Evolutionary conservation across 2,797 vertebrate genomes (phyloP).

Genomic region (Urosaurus nigricauda): DNA sequence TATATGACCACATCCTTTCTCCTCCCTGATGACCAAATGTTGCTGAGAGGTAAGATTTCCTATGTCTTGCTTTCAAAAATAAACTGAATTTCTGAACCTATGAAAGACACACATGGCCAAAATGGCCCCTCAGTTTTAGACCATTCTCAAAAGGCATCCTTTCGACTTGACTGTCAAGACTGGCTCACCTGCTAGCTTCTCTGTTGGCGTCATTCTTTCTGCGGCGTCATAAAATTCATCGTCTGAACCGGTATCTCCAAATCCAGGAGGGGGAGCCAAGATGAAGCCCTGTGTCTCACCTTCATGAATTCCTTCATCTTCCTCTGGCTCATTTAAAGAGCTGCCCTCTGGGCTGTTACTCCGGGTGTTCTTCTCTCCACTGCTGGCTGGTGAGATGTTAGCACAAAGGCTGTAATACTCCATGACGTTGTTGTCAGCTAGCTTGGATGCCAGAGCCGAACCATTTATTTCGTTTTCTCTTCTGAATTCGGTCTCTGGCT

Average conservation of each 20-base stretch:
- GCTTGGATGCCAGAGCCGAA: constrained; percentile 70
- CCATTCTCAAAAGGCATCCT: too few species aligned
- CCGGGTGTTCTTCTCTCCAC: constrained; percentile 56
- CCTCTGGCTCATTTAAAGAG: constrained; percentile 35
- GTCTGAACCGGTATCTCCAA: constrained; percentile 94
- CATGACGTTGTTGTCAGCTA: constrained; percentile 80
- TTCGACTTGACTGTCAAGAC: background rate
- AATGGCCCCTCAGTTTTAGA: background rate
- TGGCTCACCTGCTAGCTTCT: constrained; percentile 71
- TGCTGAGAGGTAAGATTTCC: background rate
- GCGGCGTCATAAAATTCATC: constrained; percentile 95
- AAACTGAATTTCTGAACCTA: background rate
- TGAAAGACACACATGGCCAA: background rate
- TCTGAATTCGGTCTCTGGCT: constrained; percentile 70
- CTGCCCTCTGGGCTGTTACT: constrained; percentile 62
- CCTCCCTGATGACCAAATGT: background rate
- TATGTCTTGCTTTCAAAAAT: background rate
- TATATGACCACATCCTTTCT: background rate
- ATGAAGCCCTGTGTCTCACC: constrained; percentile 66
- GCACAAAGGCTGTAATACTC: constrained; percentile 89
- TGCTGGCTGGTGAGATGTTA: constrained; percentile 86
- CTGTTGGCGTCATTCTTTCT: constrained; percentile 87
- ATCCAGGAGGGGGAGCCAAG: constrained; percentile 86
- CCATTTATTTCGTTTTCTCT: constrained; percentile 31
- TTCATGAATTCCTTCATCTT: constrained; percentile 35